Evolutionary conservation across 2,113 vertebrate genomes (phyloP), one percentile per base, ranked within the genome.

Genomic region (Istiophorus platypterus): DNA sequence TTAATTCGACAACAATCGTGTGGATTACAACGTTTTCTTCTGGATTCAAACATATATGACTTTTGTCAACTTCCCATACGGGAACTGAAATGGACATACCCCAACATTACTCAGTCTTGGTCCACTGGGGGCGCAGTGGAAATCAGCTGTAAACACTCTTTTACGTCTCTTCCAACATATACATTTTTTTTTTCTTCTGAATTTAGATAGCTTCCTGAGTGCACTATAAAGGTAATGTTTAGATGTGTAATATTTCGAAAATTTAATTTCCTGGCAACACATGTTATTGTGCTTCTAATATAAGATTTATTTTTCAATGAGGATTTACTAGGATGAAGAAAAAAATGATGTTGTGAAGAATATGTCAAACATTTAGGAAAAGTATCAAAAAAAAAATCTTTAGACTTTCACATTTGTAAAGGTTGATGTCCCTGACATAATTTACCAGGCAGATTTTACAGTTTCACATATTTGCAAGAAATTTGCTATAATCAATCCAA

Each of bases 61-160:
- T 29, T 39, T 1, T 31, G 14, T 1, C 24, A 29, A 45, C 18
- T 29, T 72, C 11, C 1, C 22, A 4, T 15, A 51, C 1, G 14
- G 9, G 67, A 47, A 58, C 41, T 9, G 0, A 22, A n/a, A 5
- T 26, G 17, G 27, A 31, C 0, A 42, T 56, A 63, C 56, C 9
- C 12, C 6, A 72, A 3, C 15, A 9, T 22, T 37, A n/a, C 31
- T 34, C 31, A 34, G 18, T 62, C 54, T 71, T 22, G 58, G 12
- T 57, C 72, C 85, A 80, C 58, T n/a, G 22, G 62, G 49, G 20
- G 78, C 42, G 66, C 64, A 72, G 41, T 22, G 6, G 47, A 72
- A 72, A 47, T 41, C 22, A 37, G 17, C 57, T 57, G 11, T 65
- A 39, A 71, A 73, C 49, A 54, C 20, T 52, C 22, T 52, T n/a